These are phyloP conservation scores for Carapus acus DNA, from an alignment of 2,797 vertebrate species.

Conservation along the genomic window DNA sequence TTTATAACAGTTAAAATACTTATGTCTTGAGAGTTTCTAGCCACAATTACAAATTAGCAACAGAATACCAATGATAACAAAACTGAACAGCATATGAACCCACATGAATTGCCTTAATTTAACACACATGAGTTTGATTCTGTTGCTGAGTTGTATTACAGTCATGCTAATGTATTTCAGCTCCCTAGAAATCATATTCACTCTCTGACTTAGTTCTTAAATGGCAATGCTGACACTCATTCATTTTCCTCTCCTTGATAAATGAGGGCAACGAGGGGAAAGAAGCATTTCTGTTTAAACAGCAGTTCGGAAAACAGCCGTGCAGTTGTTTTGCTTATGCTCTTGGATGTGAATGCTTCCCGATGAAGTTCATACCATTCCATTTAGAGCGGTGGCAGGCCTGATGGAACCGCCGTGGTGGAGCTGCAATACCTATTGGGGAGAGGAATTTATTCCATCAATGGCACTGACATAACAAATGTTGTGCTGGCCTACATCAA, in stretches of 20 bases:
- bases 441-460: slow-evolving; percentile 49
- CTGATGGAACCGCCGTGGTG: slow-evolving; percentile 48
- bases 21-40: too few relatives aligned
- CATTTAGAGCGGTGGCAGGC: slow-evolving; percentile 81
- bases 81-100: too few relatives aligned
- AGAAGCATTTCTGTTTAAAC: slow-evolving; percentile 57
- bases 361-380: slow-evolving; percentile 82
- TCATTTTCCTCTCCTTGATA: slow-evolving; percentile 37
- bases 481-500: slow-evolving; percentile 12
- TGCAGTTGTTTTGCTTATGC: slow-evolving; percentile 68
- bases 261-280: slow-evolving; percentile 32
- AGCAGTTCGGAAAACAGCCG: slow-evolving; percentile 66
- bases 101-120: background rate
- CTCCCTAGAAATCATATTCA: slow-evolving; percentile 30
- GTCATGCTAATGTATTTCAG: slow-evolving; percentile 4
- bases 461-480: slow-evolving; percentile 22
- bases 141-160: background rate
- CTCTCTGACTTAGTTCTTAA: slow-evolving; percentile 56
- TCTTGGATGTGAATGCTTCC: slow-evolving; percentile 69
- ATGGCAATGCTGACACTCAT: slow-evolving; percentile 61
- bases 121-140: background rate
- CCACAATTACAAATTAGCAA: background rate
- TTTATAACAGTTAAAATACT: too few relatives aligned
- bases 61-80: background rate
- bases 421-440: slow-evolving; percentile 58